Evolutionary conservation across 2,797 vertebrate genomes (phyloP).

Genomic region (Darevskia nairensis): DNA sequence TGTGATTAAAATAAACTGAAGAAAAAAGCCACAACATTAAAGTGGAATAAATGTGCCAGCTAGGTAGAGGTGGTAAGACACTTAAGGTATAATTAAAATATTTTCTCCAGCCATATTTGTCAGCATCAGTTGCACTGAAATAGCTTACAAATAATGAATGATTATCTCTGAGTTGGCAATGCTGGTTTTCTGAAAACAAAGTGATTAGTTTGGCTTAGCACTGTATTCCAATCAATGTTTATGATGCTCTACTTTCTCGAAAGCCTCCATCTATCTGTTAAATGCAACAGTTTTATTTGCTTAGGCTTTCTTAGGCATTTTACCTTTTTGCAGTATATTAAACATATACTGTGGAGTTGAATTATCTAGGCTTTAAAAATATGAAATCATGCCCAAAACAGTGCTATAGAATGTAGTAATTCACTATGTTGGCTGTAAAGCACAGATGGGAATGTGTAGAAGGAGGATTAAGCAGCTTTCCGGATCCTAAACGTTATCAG

Average conservation of each 20-base stretch:
- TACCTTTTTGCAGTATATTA: slow-evolving; percentile 65
- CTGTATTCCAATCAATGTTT: slow-evolving; percentile 49
- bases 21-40: slow-evolving; percentile 39
- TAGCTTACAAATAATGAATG: slow-evolving; percentile 65
- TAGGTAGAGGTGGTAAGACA: slow-evolving; percentile 43
- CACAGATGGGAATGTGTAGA: slow-evolving; percentile 72
- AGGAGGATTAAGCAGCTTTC: slow-evolving; percentile 78
- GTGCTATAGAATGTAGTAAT: slow-evolving; percentile 59
- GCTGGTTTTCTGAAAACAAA: slow-evolving; percentile 58
- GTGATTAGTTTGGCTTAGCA: slow-evolving; percentile 59
- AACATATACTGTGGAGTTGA: slow-evolving; percentile 62
- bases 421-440: slow-evolving; percentile 65
- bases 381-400: slow-evolving; percentile 66
- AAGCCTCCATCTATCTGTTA: slow-evolving; percentile 49
- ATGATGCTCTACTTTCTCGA: slow-evolving; percentile 43
- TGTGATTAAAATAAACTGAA: slow-evolving; percentile 15
- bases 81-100: slow-evolving; percentile 59
- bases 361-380: slow-evolving; percentile 70
- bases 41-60: slow-evolving; percentile 44
- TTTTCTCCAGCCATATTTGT: slow-evolving; percentile 56
- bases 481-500: slow-evolving; percentile 74
- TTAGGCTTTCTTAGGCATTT: slow-evolving; percentile 65
- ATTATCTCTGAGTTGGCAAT: slow-evolving; percentile 59
- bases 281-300: slow-evolving; percentile 53
- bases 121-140: slow-evolving; percentile 49